These are phyloP conservation scores for Archilochus colubris DNA, from an alignment of 2,113 vertebrate genomes.

Conservation along the genomic window DNA sequence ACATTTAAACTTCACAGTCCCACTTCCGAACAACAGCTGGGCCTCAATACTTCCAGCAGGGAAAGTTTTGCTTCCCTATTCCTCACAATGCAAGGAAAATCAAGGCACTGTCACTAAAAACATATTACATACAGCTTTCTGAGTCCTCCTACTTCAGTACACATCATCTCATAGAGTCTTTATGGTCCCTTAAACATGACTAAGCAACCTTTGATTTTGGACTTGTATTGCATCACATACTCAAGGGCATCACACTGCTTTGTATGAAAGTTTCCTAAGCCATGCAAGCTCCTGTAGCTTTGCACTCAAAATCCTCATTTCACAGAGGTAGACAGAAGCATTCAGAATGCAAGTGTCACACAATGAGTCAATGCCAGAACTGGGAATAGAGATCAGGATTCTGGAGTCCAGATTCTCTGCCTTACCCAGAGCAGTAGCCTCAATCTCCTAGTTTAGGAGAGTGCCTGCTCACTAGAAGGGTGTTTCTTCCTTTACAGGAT, in stretches of 20 bases:
- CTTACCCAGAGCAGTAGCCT: conserved; percentile 27
- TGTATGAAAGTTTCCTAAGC: not conserved
- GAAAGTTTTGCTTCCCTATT: not conserved
- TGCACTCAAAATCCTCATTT: conserved; percentile 31
- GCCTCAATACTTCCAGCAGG: not conserved
- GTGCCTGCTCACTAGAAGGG: not conserved
- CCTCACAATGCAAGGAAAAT: not conserved
- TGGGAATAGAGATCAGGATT: conserved; percentile 34
- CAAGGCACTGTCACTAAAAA: not conserved
- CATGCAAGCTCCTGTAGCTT: conserved; percentile 4
- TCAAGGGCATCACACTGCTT: not conserved
- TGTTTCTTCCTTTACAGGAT: not conserved
- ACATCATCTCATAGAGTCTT: not conserved
- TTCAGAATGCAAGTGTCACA: conserved; percentile 32
- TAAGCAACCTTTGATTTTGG: not conserved
- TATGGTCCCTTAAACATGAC: not conserved
- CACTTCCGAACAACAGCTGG: not conserved
- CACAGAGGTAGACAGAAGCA: conserved; percentile 24
- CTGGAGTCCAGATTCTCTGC: conserved; percentile 5
- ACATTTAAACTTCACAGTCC: not conserved
- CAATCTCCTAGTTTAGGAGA: not conserved
- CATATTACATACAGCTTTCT: not conserved
- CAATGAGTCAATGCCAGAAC: conserved; percentile 2
- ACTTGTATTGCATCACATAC: not conserved
- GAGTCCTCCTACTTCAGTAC: not conserved